Evolutionary conservation across 35 echinoderm and acorn worm species (phyloP).

Genomic region (Chiridota heheva): DNA sequence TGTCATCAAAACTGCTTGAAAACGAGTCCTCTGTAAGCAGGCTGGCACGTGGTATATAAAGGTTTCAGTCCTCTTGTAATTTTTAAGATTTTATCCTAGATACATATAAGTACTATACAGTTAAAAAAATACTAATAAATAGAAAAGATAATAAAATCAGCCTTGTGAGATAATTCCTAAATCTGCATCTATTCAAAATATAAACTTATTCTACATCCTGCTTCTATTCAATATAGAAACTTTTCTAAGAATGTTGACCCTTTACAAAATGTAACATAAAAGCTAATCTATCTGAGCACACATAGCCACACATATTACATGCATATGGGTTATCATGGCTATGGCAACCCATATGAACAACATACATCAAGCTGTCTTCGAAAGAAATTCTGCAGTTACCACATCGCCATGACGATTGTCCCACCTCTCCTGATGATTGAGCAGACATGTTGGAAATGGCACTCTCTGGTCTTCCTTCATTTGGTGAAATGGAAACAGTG

Average conservation of each 20-base stretch:
- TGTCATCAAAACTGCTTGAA: too few species aligned
- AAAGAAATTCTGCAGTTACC: slow-evolving; percentile 63
- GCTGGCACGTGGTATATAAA: too few species aligned
- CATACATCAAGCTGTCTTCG: slow-evolving; percentile 69
- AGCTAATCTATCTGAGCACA: slow-evolving; percentile 49
- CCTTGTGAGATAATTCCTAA: too few species aligned
- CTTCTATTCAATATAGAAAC: background rate
- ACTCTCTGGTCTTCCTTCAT: too few species aligned
- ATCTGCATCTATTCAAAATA: too few species aligned
- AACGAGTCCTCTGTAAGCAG: too few species aligned
- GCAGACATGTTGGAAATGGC: background rate
- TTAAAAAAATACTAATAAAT: too few species aligned
- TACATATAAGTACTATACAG: too few species aligned
- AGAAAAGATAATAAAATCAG: too few species aligned
- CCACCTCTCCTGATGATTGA: background rate
- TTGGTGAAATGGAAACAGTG: too few species aligned
- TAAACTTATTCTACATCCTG: background rate
- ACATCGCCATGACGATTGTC: slow-evolving; percentile 43
- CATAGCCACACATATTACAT: slow-evolving; percentile 63
- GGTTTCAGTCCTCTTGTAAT: too few species aligned
- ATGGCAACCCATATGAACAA: slow-evolving; percentile 74
- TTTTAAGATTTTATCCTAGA: too few species aligned
- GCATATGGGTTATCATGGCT: slow-evolving; percentile 39
- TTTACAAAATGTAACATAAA: slow-evolving; percentile 72
- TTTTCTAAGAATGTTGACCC: slow-evolving; percentile 50